Conservation (phyloP, 2,797 vertebrate species). For the Brachyalestes nurse region DNA sequence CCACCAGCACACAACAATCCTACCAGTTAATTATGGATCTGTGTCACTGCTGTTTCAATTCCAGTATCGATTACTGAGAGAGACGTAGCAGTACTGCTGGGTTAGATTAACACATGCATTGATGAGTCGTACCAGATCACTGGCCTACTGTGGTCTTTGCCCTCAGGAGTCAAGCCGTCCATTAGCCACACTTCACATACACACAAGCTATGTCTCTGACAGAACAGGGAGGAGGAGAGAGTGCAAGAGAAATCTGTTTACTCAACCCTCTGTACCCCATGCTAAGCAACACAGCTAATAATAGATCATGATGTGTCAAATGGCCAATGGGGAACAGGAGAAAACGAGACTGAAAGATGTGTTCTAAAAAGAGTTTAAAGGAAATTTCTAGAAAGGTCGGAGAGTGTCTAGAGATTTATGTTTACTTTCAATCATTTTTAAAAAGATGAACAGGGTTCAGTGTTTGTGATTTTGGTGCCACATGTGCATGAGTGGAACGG, state of each 20-base stretch:
- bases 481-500: conserved; percentile 56
- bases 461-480: conserved; percentile 38
- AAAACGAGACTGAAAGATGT: conserved; percentile 17
- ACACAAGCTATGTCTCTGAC: conserved; percentile 57
- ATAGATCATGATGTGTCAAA: conserved; percentile 76
- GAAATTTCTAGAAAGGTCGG: conserved; percentile 18
- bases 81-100: conserved; percentile 12
- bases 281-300: conserved; percentile 76
- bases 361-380: conserved; percentile 20
- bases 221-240: conserved; percentile 42
- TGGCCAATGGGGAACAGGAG: conserved; percentile 62
- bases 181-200: conserved; percentile 56
- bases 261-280: conserved; percentile 61
- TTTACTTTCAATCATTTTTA: neutral
- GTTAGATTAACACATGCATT: conserved; percentile 54
- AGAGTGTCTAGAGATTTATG: neutral
- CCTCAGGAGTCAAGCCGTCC: conserved; percentile 59
- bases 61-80: conserved; percentile 23
- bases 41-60: conserved; percentile 25
- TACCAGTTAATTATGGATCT: conserved; percentile 22
- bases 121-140: conserved; percentile 57
- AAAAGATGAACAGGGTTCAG: neutral
- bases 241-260: conserved; percentile 68
- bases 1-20: conserved; percentile 16
- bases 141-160: conserved; percentile 53